Base-by-base conservation (phyloP, 2,888 invertebrate species). In the Troides oblongomaculatus region DNA sequence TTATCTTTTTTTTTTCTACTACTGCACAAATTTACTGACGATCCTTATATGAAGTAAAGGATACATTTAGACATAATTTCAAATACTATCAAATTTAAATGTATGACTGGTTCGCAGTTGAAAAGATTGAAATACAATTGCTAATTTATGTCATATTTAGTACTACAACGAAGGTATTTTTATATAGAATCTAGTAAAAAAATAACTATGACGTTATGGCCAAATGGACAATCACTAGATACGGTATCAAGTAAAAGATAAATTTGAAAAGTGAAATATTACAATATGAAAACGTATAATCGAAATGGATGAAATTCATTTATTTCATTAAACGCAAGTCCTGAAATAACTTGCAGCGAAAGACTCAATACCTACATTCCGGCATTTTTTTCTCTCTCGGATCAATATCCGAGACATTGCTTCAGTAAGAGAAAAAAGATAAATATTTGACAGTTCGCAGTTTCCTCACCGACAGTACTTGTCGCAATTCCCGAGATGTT, bases 381-480 rank as follows among this genome's bases (percentile, higher is more conserved):
- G 73, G 76, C 80, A 80, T 83, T 83, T 81, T 21, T 75, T 74
- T 53, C 76, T 73, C 75, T 75, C 79, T 74, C 78, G 75, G 78
- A 84, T 86, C n/a, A n/a, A n/a, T n/a, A n/a, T n/a, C n/a, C n/a
- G n/a, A n/a, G 86, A 84, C 84, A 84, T 85, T 81, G 78, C 81
- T 75, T 80, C 76, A 76, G 81, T 81, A 80, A 81, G 79, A 81
- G 80, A 80, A 81, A 82, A 81, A 78, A 75, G 76, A 73, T 71
- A 74, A 73, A 86, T 84, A 87, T 87, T 86, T 87, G 86, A 86
- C 84, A 84, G 82, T 84, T 82, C 78, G 79, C 80, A 79, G 81
- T 80, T 81, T 14, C 57, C 18, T 23, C 21, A 12, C 57, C n/a
- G 84, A 85, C 83, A 85, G 84, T 81, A 82, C 78, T 78, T 77